A percentile compares a stretch with the other conserved stretches of the same genome.
Evolutionary conservation across 2,888 invertebrate genomes (phyloP).

Genomic region (Lycaena phlaeas): DNA sequence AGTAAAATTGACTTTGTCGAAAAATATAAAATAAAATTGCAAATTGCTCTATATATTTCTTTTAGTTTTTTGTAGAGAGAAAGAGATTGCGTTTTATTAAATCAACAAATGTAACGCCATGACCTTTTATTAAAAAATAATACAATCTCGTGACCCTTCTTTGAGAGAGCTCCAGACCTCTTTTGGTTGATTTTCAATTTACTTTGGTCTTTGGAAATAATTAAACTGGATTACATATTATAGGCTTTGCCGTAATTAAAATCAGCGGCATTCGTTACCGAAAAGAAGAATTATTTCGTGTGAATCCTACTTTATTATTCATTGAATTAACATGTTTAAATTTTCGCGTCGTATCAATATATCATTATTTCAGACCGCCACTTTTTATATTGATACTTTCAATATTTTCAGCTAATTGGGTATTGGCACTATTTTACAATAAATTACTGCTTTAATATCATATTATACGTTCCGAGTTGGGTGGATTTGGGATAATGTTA

Average conservation of each 20-base stretch:
- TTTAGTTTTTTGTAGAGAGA: too few relatives aligned
- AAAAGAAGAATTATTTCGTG: conserved; percentile 8
- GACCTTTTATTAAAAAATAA: too few relatives aligned
- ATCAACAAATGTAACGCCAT: too few relatives aligned
- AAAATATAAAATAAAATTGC: too few relatives aligned
- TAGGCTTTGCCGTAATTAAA: conserved; percentile 7
- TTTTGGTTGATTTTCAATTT: conserved; percentile 4
- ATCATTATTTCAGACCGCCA: background rate
- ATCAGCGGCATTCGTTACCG: background rate
- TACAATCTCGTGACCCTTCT: too few relatives aligned
- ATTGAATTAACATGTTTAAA: conserved; percentile 1
- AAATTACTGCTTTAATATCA: background rate
- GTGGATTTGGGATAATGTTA: too few relatives aligned
- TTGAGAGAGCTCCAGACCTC: too few relatives aligned
- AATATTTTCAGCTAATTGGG: conserved; percentile 1
- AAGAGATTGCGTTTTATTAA: too few relatives aligned
- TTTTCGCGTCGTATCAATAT: background rate
- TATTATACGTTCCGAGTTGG: too few relatives aligned
- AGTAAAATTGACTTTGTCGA: too few relatives aligned
- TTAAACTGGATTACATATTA: conserved; percentile 4
- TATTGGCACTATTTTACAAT: background rate
- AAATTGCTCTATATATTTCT: too few relatives aligned
- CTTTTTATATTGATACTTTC: background rate
- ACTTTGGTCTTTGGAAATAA: conserved; percentile 1
- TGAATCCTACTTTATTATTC: conserved; percentile 3